These are phyloP conservation scores for Parotocinclus haroldoi DNA, from an alignment of 2,797 vertebrate species.

Conservation along the genomic window DNA sequence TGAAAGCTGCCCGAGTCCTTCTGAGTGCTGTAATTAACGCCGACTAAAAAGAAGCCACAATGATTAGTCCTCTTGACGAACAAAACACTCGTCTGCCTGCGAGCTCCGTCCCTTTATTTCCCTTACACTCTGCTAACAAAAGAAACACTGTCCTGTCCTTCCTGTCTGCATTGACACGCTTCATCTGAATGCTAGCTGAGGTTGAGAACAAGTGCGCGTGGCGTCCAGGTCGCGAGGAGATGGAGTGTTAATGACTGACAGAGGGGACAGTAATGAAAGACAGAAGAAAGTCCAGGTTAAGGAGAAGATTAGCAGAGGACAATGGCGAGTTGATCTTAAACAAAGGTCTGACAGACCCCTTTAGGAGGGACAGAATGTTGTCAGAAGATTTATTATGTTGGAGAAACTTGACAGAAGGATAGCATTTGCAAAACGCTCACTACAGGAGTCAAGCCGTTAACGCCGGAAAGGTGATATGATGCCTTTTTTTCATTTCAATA, in stretches of 20 bases:
- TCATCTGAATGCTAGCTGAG: constrained; percentile 32
- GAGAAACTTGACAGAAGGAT: constrained; percentile 49
- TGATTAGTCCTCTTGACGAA: constrained; percentile 8
- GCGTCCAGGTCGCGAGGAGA: constrained; percentile 34
- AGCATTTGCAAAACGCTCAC: constrained; percentile 18
- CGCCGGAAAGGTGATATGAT: constrained; percentile 47
- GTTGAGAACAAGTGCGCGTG: constrained; percentile 29
- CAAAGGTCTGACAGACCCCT: constrained; percentile 21
- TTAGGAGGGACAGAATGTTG: constrained; percentile 39
- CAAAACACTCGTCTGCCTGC: constrained; percentile 29
- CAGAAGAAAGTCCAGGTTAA: constrained; percentile 27
- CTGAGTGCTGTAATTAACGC: constrained; percentile 15
- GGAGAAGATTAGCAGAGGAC: constrained; percentile 26
- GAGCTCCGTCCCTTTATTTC: constrained; percentile 1
- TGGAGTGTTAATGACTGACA: constrained; percentile 40
- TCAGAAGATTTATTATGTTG: constrained; percentile 53
- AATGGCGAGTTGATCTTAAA: constrained; percentile 24
- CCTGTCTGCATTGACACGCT: constrained; percentile 6
- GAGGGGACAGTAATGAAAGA: constrained; percentile 6
- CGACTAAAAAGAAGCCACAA: constrained; percentile 2
- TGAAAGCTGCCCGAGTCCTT: not conserved
- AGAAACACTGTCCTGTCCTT: constrained; percentile 1
- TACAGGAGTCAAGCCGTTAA: constrained; percentile 19
- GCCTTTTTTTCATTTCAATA: constrained; percentile 42
- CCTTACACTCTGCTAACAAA: constrained; percentile 18